Conservation (phyloP, 2,888 invertebrate genomes). For the Drosophila neotestacea region DNA sequence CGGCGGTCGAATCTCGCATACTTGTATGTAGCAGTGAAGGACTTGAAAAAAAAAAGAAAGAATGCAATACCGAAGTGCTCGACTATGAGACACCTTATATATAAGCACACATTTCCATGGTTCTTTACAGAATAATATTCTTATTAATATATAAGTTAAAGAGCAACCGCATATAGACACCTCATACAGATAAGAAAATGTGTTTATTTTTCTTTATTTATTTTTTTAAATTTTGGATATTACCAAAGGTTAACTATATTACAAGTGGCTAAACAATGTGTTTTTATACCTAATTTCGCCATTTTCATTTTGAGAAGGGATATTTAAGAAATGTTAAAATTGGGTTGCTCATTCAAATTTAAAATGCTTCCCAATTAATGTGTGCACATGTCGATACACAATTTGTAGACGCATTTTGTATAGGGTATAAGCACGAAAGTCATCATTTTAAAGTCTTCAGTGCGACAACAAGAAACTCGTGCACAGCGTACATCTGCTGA, state of each 20-base stretch:
- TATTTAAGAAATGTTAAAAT: neutral
- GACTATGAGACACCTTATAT: conserved; percentile 32
- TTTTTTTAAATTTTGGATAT: no score
- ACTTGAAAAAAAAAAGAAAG: conserved; percentile 28
- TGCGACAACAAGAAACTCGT: conserved; percentile 25
- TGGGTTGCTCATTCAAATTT: neutral
- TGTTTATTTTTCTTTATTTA: no score
- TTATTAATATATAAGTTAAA: no score
- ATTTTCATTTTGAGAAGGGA: no score
- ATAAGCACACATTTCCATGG: no score
- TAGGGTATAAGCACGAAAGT: conserved; percentile 55
- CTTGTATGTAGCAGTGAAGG: conserved; percentile 34
- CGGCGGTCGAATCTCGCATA: conserved; percentile 40
- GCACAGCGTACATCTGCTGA: conserved; percentile 48
- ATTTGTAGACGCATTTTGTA: neutral
- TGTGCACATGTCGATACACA: neutral
- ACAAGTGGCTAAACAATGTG: no score
- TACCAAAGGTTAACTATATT: no score
- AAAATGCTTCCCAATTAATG: neutral
- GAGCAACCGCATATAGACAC: no score
- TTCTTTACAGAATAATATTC: no score
- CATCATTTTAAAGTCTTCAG: conserved; percentile 52
- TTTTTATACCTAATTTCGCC: no score
- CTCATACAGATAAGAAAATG: no score
- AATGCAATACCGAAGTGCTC: neutral